Base-by-base conservation (phyloP, 2,888 invertebrate species). In the Lepidocyrtoides sp. region DNA sequence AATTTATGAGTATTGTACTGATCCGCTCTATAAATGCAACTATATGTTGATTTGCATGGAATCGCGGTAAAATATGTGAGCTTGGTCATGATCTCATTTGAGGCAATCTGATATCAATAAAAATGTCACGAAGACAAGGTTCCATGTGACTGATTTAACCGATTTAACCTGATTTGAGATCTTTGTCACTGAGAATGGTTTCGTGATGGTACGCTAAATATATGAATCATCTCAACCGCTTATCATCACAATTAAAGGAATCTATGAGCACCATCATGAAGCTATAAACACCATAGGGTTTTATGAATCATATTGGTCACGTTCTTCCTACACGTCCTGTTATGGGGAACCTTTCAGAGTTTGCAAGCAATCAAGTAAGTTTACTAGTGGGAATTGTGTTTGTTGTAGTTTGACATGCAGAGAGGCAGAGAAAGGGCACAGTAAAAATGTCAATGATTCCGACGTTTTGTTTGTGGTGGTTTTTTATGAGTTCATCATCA, bases 181-280 rank as follows among this genome's bases (percentile, higher is more conserved):
- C 23, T 44, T 75, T 72, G 41, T 72, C 72, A 41, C 44, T 23
- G 44, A 75, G 14, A 23, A 12, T 75, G 44, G 14, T 75, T 75
- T 75, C 69, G 41, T 69, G 69, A 69, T 41, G 69, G 3, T 14
- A 63, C 7, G 23, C 57, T 23, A 57, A 57, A 57, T n/a, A 23
- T 2, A n/a, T 20, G 23, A 57, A 20, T 63, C 0, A 26, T 23
- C 20, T n/a, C 41, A n/a, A 36, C 36, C 63, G n/a, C 63, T 14
- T 69, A 36, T 69, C 36, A 41, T 69, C 36, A 36, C 36, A 69
- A 69, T 63, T 63, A 63, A 63, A 29, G 63, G n/a, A 36, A 32
- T 32, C 14, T 48, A 48, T 14, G 41, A 4, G 48, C 2, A 48
- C 48, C 2, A 48, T 29, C 29, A 17, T 66, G 12, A 26, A 57